Evolutionary conservation across 2,797 vertebrate species (phyloP).

Genomic region (Brachyalestes nurse): DNA sequence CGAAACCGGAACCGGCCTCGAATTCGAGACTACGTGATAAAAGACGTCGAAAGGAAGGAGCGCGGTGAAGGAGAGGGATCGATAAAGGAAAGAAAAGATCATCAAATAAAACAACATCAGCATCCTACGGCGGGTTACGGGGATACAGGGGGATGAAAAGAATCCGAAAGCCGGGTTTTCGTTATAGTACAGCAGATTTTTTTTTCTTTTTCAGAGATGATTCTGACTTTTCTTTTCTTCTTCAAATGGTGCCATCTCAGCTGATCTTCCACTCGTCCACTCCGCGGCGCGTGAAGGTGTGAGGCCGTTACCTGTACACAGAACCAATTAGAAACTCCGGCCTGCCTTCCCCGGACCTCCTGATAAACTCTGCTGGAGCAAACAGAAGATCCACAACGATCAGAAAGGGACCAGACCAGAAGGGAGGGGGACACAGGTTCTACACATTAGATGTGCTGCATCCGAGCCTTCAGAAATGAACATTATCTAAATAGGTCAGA

Average conservation of each 20-base stretch:
- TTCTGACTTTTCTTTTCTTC: conserved; percentile 71
- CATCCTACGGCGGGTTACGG: conserved; percentile 77
- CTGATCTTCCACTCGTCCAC: conserved; percentile 55
- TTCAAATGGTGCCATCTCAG: conserved; percentile 84
- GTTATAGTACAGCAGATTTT: conserved; percentile 88
- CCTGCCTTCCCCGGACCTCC: conserved; percentile 90
- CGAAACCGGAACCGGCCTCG: conserved; percentile 55
- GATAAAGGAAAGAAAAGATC: conserved; percentile 55
- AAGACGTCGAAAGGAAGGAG: conserved; percentile 69
- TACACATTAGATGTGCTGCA: conserved; percentile 41
- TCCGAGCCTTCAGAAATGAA: conserved; percentile 47
- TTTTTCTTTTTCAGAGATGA: conserved; percentile 81
- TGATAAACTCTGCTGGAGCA: conserved; percentile 83
- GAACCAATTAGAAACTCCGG: conserved; percentile 88
- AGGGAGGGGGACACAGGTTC: background rate
- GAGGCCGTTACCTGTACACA: conserved; percentile 85
- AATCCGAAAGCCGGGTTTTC: conserved; percentile 84
- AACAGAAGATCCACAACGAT: conserved; percentile 50
- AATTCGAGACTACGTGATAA: conserved; percentile 74
- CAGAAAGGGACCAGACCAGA: conserved; percentile 31
- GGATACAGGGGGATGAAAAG: conserved; percentile 79
- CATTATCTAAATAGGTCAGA: background rate
- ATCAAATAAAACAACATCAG: conserved; percentile 69
- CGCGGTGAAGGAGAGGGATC: conserved; percentile 72
- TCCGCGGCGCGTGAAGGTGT: conserved; percentile 77